These are phyloP conservation scores for Ailuropoda melanoleuca DNA, from an alignment of 2,113 vertebrate genomes.

Conservation along the genomic window DNA sequence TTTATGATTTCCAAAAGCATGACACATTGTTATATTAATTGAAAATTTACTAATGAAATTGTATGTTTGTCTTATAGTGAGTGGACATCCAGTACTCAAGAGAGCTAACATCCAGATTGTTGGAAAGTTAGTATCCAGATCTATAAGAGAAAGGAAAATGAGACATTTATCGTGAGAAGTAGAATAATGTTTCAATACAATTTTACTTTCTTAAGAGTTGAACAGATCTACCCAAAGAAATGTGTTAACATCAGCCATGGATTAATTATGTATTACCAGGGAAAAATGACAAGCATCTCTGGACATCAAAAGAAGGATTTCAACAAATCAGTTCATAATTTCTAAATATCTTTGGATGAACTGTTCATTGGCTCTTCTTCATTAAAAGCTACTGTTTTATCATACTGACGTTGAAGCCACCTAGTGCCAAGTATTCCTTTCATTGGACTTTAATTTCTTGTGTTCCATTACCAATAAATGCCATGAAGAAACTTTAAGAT, in stretches of 20 bases:
- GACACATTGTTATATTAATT: background rate
- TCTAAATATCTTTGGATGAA: conserved; percentile 10
- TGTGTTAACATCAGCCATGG: background rate
- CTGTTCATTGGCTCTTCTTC: background rate
- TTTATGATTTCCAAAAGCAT: background rate
- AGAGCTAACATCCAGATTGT: conserved; percentile 77
- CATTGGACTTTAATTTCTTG: background rate
- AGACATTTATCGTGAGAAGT: conserved; percentile 35
- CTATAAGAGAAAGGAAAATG: conserved; percentile 77
- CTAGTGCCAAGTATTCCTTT: conserved; percentile 17
- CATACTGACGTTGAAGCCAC: background rate
- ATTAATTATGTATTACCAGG: background rate
- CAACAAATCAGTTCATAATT: background rate
- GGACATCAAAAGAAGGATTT: background rate
- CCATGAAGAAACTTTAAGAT: background rate
- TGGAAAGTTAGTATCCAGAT: conserved; percentile 70
- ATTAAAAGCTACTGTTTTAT: background rate
- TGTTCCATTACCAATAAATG: conserved; percentile 18
- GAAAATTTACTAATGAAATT: conserved; percentile 46
- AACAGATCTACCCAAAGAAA: background rate
- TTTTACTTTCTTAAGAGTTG: background rate
- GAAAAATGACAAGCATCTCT: conserved; percentile 1
- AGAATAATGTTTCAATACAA: background rate
- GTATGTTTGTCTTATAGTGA: conserved; percentile 66
- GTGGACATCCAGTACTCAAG: conserved; percentile 71